These are phyloP conservation scores for Meghimatium bilineatum DNA, from an alignment of 2,888 invertebrate species.

Conservation along the genomic window DNA sequence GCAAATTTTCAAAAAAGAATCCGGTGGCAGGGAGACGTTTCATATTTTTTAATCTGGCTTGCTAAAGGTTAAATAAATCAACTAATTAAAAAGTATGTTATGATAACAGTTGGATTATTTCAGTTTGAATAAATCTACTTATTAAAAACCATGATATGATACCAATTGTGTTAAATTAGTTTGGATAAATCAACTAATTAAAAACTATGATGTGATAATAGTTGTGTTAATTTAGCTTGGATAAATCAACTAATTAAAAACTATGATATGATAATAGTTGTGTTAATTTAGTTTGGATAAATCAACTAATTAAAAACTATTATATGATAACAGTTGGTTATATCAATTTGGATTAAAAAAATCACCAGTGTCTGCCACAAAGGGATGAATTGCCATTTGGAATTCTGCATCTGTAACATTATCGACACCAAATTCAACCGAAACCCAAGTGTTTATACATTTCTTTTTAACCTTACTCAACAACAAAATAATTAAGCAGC, in stretches of 20 bases:
- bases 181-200: too few relatives aligned
- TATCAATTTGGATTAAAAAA: background rate
- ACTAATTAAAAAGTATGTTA: too few relatives aligned
- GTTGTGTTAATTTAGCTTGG: too few relatives aligned
- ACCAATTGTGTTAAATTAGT: too few relatives aligned
- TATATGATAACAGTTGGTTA: background rate
- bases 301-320: background rate
- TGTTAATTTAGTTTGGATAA: background rate
- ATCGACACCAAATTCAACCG: background rate
- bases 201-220: background rate
- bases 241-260: too few relatives aligned
- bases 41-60: too few relatives aligned
- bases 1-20: too few relatives aligned
- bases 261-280: background rate
- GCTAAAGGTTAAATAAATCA: too few relatives aligned
- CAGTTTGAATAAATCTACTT: too few relatives aligned
- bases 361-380: slow-evolving; percentile 19
- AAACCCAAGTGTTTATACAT: background rate
- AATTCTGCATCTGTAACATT: slow-evolving; percentile 2
- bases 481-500: background rate
- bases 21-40: too few relatives aligned
- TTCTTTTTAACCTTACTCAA: background rate
- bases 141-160: too few relatives aligned
- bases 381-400: slow-evolving; percentile 7
- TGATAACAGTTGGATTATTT: too few relatives aligned